Percentiles rank a stretch among this genome's conserved stretches.
phyloP scores from a whole-genome alignment of 2,888 invertebrate genomes.

The Magallana nippona region DNA sequence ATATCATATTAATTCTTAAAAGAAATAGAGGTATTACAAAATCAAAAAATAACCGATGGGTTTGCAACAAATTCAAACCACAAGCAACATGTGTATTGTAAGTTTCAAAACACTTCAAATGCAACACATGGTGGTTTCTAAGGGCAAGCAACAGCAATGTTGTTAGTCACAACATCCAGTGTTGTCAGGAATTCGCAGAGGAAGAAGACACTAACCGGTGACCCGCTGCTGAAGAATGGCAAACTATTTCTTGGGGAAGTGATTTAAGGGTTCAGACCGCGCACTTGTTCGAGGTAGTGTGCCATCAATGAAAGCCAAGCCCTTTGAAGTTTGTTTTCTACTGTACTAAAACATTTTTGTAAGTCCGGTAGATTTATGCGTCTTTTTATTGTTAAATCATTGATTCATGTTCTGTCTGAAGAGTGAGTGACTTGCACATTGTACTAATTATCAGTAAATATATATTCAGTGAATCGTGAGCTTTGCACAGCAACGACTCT shows the following conservation, averaged over 20 bases:
- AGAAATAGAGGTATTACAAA: too few species aligned
- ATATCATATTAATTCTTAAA: too few species aligned
- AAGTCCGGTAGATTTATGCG: slow-evolving; percentile 18
- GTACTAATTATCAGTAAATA: slow-evolving; percentile 9
- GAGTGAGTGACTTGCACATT: not conserved
- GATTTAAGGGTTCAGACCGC: not conserved
- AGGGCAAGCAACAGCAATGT: not conserved
- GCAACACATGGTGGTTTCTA: not conserved
- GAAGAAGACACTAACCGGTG: not conserved
- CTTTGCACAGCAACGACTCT: not conserved
- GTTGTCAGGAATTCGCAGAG: slow-evolving; percentile 10
- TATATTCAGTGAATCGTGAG: not conserved
- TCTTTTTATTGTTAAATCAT: slow-evolving; percentile 6
- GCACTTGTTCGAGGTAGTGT: not conserved
- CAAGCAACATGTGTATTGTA: too few species aligned
- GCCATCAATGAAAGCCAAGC: not conserved
- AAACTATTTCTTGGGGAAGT: not conserved
- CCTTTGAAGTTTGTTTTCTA: slow-evolving; percentile 11
- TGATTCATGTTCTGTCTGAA: slow-evolving; percentile 12
- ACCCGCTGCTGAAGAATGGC: slow-evolving; percentile 21
- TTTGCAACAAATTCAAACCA: too few species aligned
- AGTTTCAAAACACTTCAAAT: not conserved
- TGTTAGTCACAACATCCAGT: not conserved
- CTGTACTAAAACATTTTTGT: not conserved
- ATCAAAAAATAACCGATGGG: too few species aligned